Conservation (phyloP, 2,797 vertebrate genomes). For the Cyprinella venusta region DNA sequence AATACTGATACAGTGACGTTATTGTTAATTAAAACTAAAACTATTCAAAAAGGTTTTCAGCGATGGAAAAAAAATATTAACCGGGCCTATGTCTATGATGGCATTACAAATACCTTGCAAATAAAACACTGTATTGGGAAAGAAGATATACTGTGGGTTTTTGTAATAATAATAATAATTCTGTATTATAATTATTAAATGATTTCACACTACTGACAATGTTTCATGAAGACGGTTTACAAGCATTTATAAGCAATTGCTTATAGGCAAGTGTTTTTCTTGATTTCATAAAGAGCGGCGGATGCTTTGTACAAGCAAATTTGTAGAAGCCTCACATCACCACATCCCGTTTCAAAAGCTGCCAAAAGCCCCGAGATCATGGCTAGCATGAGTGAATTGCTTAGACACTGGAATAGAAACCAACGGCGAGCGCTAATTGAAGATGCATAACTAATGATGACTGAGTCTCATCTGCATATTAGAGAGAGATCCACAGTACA, state of each 20-base stretch:
- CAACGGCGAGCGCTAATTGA: conserved; percentile 45
- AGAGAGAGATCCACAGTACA: conserved; percentile 21
- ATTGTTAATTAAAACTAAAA: not conserved
- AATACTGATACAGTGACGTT: not conserved
- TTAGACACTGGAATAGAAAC: conserved; percentile 44
- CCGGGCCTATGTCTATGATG: no score
- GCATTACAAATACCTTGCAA: no score
- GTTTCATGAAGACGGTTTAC: not conserved
- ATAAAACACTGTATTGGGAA: not conserved
- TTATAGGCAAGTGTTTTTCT: conserved; percentile 1
- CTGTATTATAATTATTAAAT: not conserved
- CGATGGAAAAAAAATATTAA: no score
- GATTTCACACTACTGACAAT: not conserved
- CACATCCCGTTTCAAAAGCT: conserved; percentile 33
- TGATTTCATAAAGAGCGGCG: conserved; percentile 11
- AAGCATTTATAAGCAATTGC: conserved; percentile 1
- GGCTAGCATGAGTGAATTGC: conserved; percentile 42
- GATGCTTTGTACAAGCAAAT: conserved; percentile 4
- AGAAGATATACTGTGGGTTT: not conserved
- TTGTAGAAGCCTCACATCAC: conserved; percentile 18
- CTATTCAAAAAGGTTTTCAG: not conserved
- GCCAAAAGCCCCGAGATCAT: conserved; percentile 31
- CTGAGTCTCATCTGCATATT: conserved; percentile 54
- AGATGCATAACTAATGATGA: conserved; percentile 54
- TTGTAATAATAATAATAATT: not conserved